Conservation (phyloP, 2,113 vertebrate genomes). For the Elgaria multicarinata region DNA sequence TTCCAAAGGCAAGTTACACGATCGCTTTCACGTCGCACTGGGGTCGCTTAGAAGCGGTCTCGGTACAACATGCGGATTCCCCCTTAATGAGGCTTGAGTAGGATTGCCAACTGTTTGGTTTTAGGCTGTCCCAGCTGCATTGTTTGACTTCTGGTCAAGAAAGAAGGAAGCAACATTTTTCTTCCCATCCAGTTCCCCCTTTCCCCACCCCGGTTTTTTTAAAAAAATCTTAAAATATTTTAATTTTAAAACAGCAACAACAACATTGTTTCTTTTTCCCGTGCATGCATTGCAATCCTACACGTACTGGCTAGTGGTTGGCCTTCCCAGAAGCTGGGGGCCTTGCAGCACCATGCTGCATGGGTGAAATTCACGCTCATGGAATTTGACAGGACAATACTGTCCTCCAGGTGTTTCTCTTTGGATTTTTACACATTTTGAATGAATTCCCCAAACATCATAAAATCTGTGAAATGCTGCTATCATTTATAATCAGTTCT, state of each 20-base stretch:
- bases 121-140: neutral
- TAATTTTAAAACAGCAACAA: neutral
- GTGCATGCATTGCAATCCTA: neutral
- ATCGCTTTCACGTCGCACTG: no score
- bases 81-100: neutral
- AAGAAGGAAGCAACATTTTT: neutral
- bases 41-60: no score
- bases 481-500: neutral
- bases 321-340: neutral
- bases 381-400: neutral
- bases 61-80: no score
- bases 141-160: neutral
- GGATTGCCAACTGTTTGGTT: neutral
- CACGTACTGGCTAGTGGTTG: neutral
- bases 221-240: neutral
- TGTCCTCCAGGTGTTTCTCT: neutral
- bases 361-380: neutral
- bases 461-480: neutral
- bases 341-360: no score
- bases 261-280: neutral
- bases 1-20: no score
- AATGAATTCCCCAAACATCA: neutral
- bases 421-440: neutral
- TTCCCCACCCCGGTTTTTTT: neutral
- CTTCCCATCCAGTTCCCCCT: neutral